Base-by-base conservation (phyloP, 2,113 vertebrate species). In the Ia io region DNA sequence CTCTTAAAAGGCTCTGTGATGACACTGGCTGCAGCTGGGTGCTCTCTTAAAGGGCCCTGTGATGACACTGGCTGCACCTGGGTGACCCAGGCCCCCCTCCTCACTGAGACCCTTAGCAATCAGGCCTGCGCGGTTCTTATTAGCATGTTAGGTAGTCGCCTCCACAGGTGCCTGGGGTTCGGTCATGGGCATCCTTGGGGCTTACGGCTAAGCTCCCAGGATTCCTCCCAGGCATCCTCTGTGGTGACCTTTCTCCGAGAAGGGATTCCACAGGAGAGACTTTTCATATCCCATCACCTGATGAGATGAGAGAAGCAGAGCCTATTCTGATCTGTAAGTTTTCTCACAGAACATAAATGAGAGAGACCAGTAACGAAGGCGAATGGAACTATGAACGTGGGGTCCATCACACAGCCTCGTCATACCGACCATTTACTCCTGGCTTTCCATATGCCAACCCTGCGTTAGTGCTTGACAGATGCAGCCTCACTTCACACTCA, bases 131-230 rank as follows among this genome's bases (percentile, higher is more conserved):
- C 25, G 16, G 6, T 20, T n/a, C 4, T 22, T 77, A 70, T 51
- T 6, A 3, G 11, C 20, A 1, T 25, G 32, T 6, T 17, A 83
- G 6, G 5, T 0, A 5, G 23, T 23, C 3, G 7, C 18, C 47
- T 6, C 37, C 22, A 25, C 42, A 44, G 28, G 22, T 80, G 28
- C 11, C 53, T 13, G 6, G 61, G 5, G 13, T 12, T 28, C 14
- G 3, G 17, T 12, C 9, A 0, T 17, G 9, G 49, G 22, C 22
- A 28, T 37, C 61, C 23, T 22, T 78, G n/a, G 32, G 14, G 14
- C 16, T 40, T 2, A 1, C 6, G 37, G 32, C n/a, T 7, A 76
- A 51, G 8, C 4, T 6, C 32, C 23, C 16, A 9, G 53, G 53
- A 16, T 18, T 65, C 13, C 6, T 7, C 32, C 25, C 61, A 23